These are phyloP conservation scores for Malacosoma neustria DNA, from an alignment of 2,888 invertebrate genomes.

Conservation along the genomic window DNA sequence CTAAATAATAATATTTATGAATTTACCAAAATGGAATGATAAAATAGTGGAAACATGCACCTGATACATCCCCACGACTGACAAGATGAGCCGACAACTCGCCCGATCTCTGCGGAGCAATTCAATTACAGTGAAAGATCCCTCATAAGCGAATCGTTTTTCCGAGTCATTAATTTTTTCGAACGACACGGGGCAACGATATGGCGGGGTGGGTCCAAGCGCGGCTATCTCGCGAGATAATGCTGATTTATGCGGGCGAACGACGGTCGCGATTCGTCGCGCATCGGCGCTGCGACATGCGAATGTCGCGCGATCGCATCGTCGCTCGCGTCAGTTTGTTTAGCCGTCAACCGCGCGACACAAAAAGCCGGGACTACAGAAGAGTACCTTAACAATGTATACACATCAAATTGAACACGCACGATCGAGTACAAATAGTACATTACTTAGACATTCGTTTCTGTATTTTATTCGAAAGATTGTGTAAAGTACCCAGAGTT, in stretches of 20 bases:
- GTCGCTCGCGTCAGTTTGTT: constrained; percentile 46
- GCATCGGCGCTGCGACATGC: constrained; percentile 51
- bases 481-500: too few species aligned
- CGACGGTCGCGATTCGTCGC: constrained; percentile 70
- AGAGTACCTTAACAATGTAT: too few species aligned
- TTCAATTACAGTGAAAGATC: constrained; percentile 75
- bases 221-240: constrained; percentile 74
- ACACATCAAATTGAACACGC: too few species aligned
- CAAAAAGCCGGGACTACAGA: too few species aligned
- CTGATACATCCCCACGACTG: constrained; percentile 32
- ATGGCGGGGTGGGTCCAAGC: constrained; percentile 61
- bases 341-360: constrained; percentile 27
- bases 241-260: constrained; percentile 71
- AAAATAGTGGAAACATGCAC: constrained; percentile 15
- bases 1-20: too few species aligned
- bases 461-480: too few species aligned
- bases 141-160: constrained; percentile 76
- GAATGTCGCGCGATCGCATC: constrained; percentile 43
- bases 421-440: too few species aligned
- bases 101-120: constrained; percentile 64
- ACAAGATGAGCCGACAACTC: constrained; percentile 51
- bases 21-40: not conserved
- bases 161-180: constrained; percentile 75
- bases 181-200: constrained; percentile 70
- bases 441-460: too few species aligned